These are phyloP conservation scores for Dendroctonus ponderosae DNA, from an alignment of 1,140 invertebrate genomes.

Conservation along the genomic window DNA sequence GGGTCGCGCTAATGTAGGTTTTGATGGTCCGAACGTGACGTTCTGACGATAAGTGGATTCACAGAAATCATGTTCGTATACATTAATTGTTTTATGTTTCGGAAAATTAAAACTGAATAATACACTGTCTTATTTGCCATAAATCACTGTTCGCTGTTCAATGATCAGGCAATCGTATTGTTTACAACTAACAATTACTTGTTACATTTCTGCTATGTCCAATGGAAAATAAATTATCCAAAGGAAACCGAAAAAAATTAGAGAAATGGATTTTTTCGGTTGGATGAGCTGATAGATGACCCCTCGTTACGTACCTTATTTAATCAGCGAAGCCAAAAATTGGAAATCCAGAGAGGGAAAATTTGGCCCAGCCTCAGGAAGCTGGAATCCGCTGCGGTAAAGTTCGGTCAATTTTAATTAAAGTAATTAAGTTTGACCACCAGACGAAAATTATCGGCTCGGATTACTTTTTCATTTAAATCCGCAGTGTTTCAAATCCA, in stretches of 20 bases:
- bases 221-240: neutral
- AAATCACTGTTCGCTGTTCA: too few species aligned
- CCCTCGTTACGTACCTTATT: slow-evolving; percentile 22
- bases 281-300: slow-evolving; percentile 16
- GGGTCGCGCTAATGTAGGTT: slow-evolving; percentile 18
- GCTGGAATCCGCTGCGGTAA: slow-evolving; percentile 3
- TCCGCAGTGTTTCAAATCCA: too few species aligned
- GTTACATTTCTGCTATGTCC: too few species aligned
- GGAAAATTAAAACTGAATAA: too few species aligned
- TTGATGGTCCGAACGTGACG: slow-evolving; percentile 17
- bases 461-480: too few species aligned
- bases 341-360: slow-evolving; percentile 23
- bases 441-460: neutral
- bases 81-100: too few species aligned
- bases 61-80: too few species aligned
- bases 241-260: neutral
- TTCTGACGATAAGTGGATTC: slow-evolving; percentile 3
- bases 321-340: slow-evolving; percentile 23
- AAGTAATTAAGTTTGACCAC: slow-evolving; percentile 12
- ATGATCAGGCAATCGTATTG: too few species aligned
- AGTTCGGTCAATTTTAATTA: slow-evolving; percentile 17
- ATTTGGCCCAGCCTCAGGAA: slow-evolving; percentile 12
- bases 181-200: too few species aligned
- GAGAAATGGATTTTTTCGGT: slow-evolving; percentile 18
- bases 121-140: too few species aligned